Evolutionary conservation across 2,888 invertebrate species (phyloP).

Genomic region (Cordilura impudica): DNA sequence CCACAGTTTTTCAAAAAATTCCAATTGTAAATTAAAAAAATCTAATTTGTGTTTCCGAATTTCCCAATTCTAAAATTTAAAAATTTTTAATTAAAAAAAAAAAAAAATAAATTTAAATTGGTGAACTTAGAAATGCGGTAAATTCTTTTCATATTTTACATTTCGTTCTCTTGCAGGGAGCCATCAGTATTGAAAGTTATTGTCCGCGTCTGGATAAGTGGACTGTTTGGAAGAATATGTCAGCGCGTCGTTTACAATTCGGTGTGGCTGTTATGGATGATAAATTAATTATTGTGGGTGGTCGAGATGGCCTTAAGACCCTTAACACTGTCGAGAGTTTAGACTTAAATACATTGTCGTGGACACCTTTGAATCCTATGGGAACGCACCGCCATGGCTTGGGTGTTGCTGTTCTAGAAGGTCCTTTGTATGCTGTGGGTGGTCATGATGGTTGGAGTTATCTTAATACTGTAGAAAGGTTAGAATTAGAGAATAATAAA

Average conservation of each 20-base stretch:
- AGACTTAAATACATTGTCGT: constrained; percentile 88
- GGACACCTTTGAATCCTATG: constrained; percentile 92
- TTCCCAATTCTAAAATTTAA: too few species aligned
- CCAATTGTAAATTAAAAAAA: too few species aligned
- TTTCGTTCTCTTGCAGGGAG: constrained; percentile 83
- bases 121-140: too few species aligned
- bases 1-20: too few species aligned
- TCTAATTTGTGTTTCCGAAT: too few species aligned
- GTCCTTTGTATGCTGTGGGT: constrained; percentile 94
- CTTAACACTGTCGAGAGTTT: constrained; percentile 94
- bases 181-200: constrained; percentile 93
- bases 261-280: constrained; percentile 91
- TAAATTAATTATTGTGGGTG: constrained; percentile 92
- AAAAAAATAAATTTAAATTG: too few species aligned
- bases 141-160: too few species aligned
- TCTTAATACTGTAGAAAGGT: constrained; percentile 92
- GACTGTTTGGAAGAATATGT: constrained; percentile 76
- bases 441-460: constrained; percentile 94
- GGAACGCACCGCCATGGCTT: constrained; percentile 91
- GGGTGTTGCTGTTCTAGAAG: constrained; percentile 87
- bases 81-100: too few species aligned
- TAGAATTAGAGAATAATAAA: constrained; percentile 2
- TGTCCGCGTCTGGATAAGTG: constrained; percentile 77
- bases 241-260: constrained; percentile 87
- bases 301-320: constrained; percentile 95